Conservation (phyloP, 2,888 invertebrate genomes). For the Spisula subtruncata region DNA sequence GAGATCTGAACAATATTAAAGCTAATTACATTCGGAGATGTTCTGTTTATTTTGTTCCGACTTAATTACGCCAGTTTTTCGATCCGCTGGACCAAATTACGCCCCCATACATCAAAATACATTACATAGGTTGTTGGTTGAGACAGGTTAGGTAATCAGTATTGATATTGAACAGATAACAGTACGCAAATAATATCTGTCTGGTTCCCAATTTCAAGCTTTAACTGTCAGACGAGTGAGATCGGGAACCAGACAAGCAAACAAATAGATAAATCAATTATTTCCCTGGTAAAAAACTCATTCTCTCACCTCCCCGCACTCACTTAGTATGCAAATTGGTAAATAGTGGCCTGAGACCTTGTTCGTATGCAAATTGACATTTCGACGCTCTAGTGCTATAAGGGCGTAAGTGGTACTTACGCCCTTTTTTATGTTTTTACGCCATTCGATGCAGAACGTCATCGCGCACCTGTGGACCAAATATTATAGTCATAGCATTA, state of each 20-base stretch:
- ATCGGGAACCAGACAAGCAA: too few species aligned
- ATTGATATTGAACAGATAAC: not conserved
- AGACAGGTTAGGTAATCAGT: not conserved
- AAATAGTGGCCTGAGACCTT: not conserved
- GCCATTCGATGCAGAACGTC: too few species aligned
- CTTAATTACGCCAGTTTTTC: not conserved
- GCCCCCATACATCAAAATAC: not conserved
- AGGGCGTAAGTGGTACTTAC: too few species aligned
- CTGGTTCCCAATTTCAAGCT: too few species aligned
- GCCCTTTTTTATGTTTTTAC: too few species aligned
- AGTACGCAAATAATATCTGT: not conserved
- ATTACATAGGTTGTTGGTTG: not conserved
- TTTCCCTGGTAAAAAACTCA: not conserved
- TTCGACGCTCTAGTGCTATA: too few species aligned
- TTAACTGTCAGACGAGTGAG: too few species aligned
- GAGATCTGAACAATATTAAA: not conserved
- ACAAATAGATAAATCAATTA: not conserved
- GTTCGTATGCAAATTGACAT: not conserved
- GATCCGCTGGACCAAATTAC: not conserved
- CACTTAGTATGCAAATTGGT: slow-evolving; percentile 2
- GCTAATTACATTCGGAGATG: not conserved
- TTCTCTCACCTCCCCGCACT: not conserved
- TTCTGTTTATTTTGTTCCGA: not conserved
- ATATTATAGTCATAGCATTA: too few species aligned
- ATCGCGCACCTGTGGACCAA: too few species aligned